Evolutionary conservation across 2,113 vertebrate species (phyloP), one percentile per base, ranked within the genome.

Genomic region (Meles meles): DNA sequence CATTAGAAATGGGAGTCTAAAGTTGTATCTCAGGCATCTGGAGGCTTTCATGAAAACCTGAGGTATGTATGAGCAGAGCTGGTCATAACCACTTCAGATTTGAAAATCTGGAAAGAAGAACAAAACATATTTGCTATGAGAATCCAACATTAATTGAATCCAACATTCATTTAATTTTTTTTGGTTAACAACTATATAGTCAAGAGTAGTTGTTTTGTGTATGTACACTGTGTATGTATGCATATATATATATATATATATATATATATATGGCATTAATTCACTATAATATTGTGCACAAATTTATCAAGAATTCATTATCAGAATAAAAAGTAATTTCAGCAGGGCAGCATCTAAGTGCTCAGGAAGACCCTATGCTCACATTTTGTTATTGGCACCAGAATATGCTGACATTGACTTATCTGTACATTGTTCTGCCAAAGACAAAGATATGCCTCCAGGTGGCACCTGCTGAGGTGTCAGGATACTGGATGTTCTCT

Each of bases 361-460:
- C 17, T 29, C 49, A 34, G 37, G 12, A 93, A 79, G 39, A 59
- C 47, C 63, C 27, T 76, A 44, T 59, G 37, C 37, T 59, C 85
- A 69, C 11, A 71, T 94, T 95, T 81, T 90, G 76, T 47, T 79
- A 59, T 31, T 93, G 72, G 44, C 77, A 89, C 3, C 21, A 89
- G 77, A 55, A 72, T 90, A 37, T 72, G 85, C 89, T 94, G 59
- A 96, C 71, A 49, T 17, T 93, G 86, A 82, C 44, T 94, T 95
- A 85, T 81, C 57, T 79, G 14, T 57, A 9, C 76, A 95, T 92
- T 89, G 11, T 92, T 97, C 55, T 96, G 94, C 90, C 89, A 74
- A 94, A 96, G 72, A 93, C 67, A 94, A n/a, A n/a, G 79, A 94
- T 52, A 77, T 71, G 93, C 79, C 83, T 92, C 39, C 87, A 92